These are phyloP conservation scores for Lates calcarifer DNA, from an alignment of 2,113 vertebrate genomes.

Conservation along the genomic window DNA sequence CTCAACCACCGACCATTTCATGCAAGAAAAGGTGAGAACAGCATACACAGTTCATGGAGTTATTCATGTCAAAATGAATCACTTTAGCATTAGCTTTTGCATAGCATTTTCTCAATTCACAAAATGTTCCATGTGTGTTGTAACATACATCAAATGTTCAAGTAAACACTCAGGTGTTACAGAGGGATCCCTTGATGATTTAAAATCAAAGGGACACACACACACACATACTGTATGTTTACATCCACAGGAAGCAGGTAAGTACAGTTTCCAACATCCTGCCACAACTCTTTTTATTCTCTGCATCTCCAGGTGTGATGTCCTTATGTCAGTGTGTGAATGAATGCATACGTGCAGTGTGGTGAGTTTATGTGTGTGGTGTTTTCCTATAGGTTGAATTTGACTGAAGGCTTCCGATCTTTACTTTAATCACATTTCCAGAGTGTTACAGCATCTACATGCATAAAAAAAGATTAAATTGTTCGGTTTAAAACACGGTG, in stretches of 20 bases:
- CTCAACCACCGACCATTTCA: background rate
- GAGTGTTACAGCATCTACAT: background rate
- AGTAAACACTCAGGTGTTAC: background rate
- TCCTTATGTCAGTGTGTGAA: background rate
- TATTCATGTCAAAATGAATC: background rate
- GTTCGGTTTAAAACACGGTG: background rate
- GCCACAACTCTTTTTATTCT: constrained; percentile 46
- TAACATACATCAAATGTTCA: constrained; percentile 42
- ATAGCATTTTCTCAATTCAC: background rate
- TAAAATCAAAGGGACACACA: constrained; percentile 51
- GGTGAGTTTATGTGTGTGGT: background rate
- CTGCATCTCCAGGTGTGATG: constrained; percentile 52
- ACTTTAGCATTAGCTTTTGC: constrained; percentile 14
- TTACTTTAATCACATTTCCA: no score
- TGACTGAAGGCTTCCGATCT: no score
- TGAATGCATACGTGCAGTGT: background rate
- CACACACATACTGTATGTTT: constrained; percentile 44
- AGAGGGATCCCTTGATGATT: constrained; percentile 14
- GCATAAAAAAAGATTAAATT: background rate
- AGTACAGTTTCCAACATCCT: constrained; percentile 72
- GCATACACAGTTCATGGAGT: background rate
- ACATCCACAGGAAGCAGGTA: constrained; percentile 70
- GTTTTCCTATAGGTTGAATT: no score
- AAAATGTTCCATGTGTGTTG: background rate
- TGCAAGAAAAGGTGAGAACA: background rate